Base-by-base conservation (phyloP, 2,888 invertebrate species). In the Drosophila setosimentum region DNA sequence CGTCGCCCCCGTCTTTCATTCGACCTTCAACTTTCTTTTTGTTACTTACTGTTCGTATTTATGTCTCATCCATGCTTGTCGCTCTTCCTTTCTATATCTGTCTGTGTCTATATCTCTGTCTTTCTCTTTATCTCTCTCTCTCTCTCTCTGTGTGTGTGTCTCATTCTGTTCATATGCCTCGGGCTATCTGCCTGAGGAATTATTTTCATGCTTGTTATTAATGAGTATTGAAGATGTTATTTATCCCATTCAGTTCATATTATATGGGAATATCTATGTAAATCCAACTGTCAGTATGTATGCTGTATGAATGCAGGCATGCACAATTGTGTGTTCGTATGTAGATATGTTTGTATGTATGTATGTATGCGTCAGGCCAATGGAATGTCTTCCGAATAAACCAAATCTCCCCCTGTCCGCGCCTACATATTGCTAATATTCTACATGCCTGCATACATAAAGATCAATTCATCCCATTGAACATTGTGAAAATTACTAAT, bases 61-160 rank as follows among this genome's bases (percentile, higher is more conserved):
- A 50, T 55, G 62, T 76, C 63, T 63, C 73, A 68, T 76, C 62
- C 72, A 54, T 57, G 66, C 67, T 71, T 76, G 55, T 67, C 50
- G 69, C 61, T 76, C 54, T 64, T 53, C 51, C 48, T 49, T 35
- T 59, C 51, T 50, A 33, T 62, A 42, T 67, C 42, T 59, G 45
- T 61, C 33, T 61, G 32, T 61, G 27, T 68, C 40, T 65, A 10
- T 50, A 13, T 65, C 24, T 49, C 42, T 59, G 33, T 58, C 33
- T 61, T 18, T 61, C 24, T 68, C 33, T 65, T 11, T 48, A 7
- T 62, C 32, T 53, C 29, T 55, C 32, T 62, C 13, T 51, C 16
- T 53, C 29, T 61, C 8, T 32, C 21, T 72, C 35, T 61, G 11
- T 62, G n/a, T 63, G 40, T 73, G 42, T 60, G 48, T 68, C 27